Base-by-base conservation (phyloP, 2,888 invertebrate species). In the Tetheella fluctuosa region DNA sequence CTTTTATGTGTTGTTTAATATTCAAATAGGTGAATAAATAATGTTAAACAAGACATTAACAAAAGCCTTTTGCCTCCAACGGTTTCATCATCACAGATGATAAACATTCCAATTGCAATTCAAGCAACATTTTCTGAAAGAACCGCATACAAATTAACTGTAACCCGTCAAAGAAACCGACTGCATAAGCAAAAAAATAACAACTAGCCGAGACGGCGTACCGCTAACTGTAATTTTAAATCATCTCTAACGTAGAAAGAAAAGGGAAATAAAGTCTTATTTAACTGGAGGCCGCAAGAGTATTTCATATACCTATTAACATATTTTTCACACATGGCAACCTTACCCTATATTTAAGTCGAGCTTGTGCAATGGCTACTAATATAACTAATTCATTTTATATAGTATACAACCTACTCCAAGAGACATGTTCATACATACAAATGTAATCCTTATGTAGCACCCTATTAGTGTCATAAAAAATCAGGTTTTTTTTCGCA, bases 101-200 rank as follows among this genome's bases (percentile, higher is more conserved):
- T 34, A 28, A 12, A 4, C 4, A 42, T 25, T 54, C 13, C 28
- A n/a, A 30, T 54, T 30, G 7, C 28, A 25, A 23, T 54, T 20
- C 30, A 54, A 30, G 3, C 30, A 54, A 30, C 10, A n/a, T 10
- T 25, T 3, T n/a, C 15, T 52, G 52, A 60, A 60, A 57, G 56
- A 52, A 53, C 53, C 15, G 23, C 34, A 62, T 52, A 30, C 54
- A 66, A 59, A 62, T 59, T 62, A 64, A 63, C 61, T 42, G 52
- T 30, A 34, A 54, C 52, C 59, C 42, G 62, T 64, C 67, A 63
- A 67, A 63, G 67, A 67, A 63, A 61, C 58, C 59, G 59, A 62
- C 61, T 58, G 64, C 59, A 62, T 63, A 61, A 67, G 63, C 61
- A 61, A 61, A 59, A 59, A 56, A 56, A 52, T 61, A 64, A 63